These are phyloP conservation scores for Bombyx huttoni DNA, from an alignment of 2,888 invertebrate genomes.

Conservation along the genomic window DNA sequence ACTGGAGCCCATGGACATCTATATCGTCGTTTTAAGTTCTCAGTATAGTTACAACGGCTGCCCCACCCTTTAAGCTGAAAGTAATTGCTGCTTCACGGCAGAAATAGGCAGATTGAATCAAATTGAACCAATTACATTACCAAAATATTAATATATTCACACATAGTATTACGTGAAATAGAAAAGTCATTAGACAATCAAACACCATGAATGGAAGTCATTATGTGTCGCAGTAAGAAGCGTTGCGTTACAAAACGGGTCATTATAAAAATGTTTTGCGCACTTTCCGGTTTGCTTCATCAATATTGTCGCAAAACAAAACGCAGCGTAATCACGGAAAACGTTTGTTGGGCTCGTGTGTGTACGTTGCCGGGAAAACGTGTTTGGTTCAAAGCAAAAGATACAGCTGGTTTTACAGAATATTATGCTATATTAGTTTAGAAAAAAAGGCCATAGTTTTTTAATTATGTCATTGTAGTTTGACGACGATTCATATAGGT, in stretches of 20 bases:
- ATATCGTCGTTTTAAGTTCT: too few relatives aligned
- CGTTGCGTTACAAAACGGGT: background rate
- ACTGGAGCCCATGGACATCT: too few relatives aligned
- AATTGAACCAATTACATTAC: background rate
- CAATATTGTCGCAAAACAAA: constrained; percentile 1
- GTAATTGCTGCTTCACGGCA: too few relatives aligned
- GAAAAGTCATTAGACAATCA: background rate
- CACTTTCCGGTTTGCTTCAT: background rate
- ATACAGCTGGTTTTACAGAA: background rate
- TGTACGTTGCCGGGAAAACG: background rate
- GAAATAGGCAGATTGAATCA: background rate
- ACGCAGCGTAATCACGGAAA: constrained; percentile 2
- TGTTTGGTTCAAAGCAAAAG: background rate
- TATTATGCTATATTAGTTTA: too few relatives aligned
- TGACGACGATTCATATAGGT: too few relatives aligned
- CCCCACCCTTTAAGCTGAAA: too few relatives aligned
- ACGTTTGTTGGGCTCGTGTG: background rate
- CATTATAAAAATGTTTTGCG: background rate
- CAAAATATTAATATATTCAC: too few relatives aligned
- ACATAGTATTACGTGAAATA: too few relatives aligned
- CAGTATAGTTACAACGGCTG: too few relatives aligned
- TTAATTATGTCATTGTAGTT: too few relatives aligned
- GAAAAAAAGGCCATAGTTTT: too few relatives aligned
- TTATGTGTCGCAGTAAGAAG: background rate
- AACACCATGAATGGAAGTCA: background rate